These are phyloP conservation scores for Ceratosolen solmsi DNA, from an alignment of 1,140 invertebrate genomes.

Conservation along the genomic window DNA sequence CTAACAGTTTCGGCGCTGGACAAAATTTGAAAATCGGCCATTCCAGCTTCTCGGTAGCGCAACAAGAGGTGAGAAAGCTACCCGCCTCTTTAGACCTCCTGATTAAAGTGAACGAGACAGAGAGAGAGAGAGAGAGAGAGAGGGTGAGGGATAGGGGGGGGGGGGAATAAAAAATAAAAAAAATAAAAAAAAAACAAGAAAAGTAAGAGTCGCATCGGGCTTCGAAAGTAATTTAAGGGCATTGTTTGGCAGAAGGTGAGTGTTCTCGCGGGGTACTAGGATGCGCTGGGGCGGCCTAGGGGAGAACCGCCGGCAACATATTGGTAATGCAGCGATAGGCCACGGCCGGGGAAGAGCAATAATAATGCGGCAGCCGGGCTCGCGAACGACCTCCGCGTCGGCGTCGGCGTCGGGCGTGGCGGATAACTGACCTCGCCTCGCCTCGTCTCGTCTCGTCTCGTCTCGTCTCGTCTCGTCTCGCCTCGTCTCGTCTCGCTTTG, in stretches of 20 bases:
- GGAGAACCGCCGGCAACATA: slow-evolving; percentile 4
- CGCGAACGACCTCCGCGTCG: slow-evolving; percentile 26
- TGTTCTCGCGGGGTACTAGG: neutral
- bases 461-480: neutral
- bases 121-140: too few species aligned
- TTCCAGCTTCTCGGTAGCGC: neutral
- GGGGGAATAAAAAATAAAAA: too few species aligned
- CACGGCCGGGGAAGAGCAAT: slow-evolving; percentile 7
- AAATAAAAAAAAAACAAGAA: too few species aligned
- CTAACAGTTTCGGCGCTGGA: neutral
- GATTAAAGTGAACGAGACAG: too few species aligned
- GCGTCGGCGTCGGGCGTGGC: slow-evolving; percentile 62
- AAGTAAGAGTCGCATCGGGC: neutral
- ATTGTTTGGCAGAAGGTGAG: slow-evolving; percentile 15
- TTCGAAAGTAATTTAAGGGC: slow-evolving; percentile 42
- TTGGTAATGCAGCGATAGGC: slow-evolving; percentile 24
- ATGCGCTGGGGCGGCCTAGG: too few species aligned
- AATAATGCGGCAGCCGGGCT: neutral
- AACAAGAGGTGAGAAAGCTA: neutral
- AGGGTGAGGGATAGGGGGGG: too few species aligned
- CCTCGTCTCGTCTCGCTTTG: slow-evolving; percentile 37
- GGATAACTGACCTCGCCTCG: slow-evolving; percentile 67
- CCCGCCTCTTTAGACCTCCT: too few species aligned
- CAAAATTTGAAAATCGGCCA: neutral
- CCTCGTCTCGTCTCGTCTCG: slow-evolving; percentile 37